Evolutionary conservation across 1,140 invertebrate species (phyloP), one percentile per base, ranked within the genome.

Genomic region (Tetramorium alpestre): DNA sequence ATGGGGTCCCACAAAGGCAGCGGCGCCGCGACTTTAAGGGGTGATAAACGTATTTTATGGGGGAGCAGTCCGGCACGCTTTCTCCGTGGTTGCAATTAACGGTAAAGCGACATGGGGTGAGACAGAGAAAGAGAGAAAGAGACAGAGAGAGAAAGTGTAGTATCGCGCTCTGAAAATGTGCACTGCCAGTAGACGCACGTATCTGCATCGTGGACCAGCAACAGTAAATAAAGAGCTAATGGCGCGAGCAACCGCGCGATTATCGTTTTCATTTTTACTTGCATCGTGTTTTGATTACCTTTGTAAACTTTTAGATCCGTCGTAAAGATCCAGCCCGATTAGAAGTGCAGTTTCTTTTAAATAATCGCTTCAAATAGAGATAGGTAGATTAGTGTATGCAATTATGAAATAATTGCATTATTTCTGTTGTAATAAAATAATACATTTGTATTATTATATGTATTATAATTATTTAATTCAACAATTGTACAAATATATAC

Each of bases 1-100:
- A 91, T 91, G 84, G 89, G 51, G 11, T 76, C 22, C 73, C 86
- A 58, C 65, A 72, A 73, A 76, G 89, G 89, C 56, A 38, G 47
- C 60, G 73, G 28, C 22, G 76, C 51, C 56, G 70, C 76, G 86
- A 92, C 87, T 93, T 93, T 89, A 89, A 87, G 86, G 91, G 85
- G 89, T 88, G 89, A 90, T 93, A 93, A 93, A 92, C 81, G 90
- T 90, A 93, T 91, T 93, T 94, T 92, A 93, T 84, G 82, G 86
- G 44, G 58, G n/a, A 38, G 22, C 58, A 70, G 60, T 38, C 69
- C 73, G 76, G 51, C 33, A 85, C 33, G 84, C 81, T 87, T 89
- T 87, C 86, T 88, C 86, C 91, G 82, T 62, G 72, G 62, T 84
- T 81, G 87, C 90, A 89, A 89, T 92, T 93, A 93, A 91, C 88